Evolutionary conservation across 2,797 vertebrate genomes (phyloP).

Genomic region (Phrynocephalus forsythii): DNA sequence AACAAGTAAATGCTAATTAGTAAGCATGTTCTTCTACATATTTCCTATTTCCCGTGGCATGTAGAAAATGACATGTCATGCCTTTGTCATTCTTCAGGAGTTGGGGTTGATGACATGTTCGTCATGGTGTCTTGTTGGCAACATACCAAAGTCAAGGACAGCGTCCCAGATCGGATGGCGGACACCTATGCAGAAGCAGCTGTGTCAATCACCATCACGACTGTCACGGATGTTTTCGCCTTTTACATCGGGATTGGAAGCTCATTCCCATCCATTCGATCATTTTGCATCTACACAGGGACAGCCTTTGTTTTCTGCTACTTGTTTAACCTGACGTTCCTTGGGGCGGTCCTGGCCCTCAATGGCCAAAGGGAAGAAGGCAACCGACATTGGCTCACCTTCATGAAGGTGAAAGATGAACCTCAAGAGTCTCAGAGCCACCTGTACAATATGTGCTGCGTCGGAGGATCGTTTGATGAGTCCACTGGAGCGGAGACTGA

Average conservation of each 20-base stretch:
- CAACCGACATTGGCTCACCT: constrained; percentile 76
- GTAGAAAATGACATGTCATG: neutral
- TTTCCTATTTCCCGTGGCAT: too few relatives aligned
- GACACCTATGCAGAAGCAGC: constrained; percentile 79
- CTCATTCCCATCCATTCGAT: constrained; percentile 79
- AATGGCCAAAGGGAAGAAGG: constrained; percentile 74
- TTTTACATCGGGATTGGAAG: constrained; percentile 81
- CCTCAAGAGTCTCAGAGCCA: constrained; percentile 44
- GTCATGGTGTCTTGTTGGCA: constrained; percentile 88
- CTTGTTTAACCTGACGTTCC: constrained; percentile 71
- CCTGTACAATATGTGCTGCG: constrained; percentile 72
- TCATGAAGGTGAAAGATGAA: constrained; percentile 53
- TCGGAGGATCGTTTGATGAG: constrained; percentile 62
- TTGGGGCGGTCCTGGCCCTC: constrained; percentile 74
- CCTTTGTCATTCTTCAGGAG: constrained; percentile 71
- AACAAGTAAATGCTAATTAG: too few relatives aligned
- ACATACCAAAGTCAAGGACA: constrained; percentile 76
- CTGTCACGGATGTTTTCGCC: constrained; percentile 81
- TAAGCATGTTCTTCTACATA: too few relatives aligned
- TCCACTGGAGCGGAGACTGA: constrained; percentile 60
- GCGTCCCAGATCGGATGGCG: constrained; percentile 73
- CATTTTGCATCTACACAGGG: constrained; percentile 85
- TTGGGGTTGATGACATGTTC: constrained; percentile 87
- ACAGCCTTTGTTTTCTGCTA: constrained; percentile 78
- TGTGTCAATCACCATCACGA: constrained; percentile 84